Evolutionary conservation across 2,113 vertebrate species (phyloP).

Genomic region (Chloebia gouldiae): DNA sequence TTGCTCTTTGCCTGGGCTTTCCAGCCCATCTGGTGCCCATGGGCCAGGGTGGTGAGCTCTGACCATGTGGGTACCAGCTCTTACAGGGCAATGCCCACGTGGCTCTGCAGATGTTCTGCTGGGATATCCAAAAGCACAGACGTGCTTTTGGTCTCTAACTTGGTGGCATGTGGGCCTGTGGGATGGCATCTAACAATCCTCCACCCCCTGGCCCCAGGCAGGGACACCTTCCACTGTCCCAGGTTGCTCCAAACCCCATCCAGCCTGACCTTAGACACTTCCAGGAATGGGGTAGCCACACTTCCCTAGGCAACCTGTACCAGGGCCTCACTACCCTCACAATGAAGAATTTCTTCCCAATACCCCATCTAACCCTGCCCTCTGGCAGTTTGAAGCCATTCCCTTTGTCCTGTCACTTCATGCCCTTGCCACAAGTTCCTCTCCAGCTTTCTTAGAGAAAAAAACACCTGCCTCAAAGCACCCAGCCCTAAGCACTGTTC

Average conservation of each 20-base stretch:
- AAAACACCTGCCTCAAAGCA: not conserved
- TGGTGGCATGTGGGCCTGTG: not conserved
- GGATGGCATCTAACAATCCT: rapidly evolving
- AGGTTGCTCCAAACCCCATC: not conserved
- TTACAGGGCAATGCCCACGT: rapidly evolving
- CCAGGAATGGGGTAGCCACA: not conserved
- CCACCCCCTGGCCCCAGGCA: not conserved
- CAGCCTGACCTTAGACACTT: not conserved
- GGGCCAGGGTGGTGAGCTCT: not conserved
- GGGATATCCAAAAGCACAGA: too few species aligned
- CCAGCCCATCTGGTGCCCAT: not conserved
- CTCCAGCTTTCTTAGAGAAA: not conserved
- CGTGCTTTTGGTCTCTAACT: not conserved
- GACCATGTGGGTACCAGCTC: not conserved
- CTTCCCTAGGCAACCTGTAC: not conserved
- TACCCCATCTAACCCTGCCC: too few species aligned
- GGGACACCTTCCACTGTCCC: not conserved
- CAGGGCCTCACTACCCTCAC: not conserved
- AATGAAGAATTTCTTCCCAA: not conserved
- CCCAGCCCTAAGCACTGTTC: not conserved
- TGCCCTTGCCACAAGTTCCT: not conserved
- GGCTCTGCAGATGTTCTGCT: not conserved
- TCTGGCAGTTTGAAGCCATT: not conserved
- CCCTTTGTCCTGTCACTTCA: not conserved
- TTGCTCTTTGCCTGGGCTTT: not conserved